Percentiles rank a stretch among this genome's conserved stretches.
Conservation (phyloP, 2,113 vertebrate genomes). For the Talpa occidentalis region DNA sequence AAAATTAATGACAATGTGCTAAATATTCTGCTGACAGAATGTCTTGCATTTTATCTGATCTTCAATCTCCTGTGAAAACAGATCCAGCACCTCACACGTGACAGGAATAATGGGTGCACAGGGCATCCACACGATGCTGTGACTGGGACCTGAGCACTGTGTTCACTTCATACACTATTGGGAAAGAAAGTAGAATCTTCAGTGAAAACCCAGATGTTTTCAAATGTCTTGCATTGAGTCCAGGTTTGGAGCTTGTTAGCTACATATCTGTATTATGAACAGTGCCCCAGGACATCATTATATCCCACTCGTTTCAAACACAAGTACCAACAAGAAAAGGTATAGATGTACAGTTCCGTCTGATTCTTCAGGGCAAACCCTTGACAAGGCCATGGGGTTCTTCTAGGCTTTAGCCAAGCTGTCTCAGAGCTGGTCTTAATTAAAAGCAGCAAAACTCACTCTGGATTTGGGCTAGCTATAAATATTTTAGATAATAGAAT, state of each 20-base stretch:
- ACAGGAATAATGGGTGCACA: background rate
- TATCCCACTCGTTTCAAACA: background rate
- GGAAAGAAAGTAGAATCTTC: background rate
- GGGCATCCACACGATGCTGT: background rate
- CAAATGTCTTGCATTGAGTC: background rate
- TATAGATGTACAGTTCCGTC: background rate
- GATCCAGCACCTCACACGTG: background rate
- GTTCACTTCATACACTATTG: background rate
- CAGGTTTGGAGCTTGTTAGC: background rate
- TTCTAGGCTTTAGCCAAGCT: background rate
- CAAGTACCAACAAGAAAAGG: background rate
- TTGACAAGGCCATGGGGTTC: background rate
- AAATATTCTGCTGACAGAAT: background rate
- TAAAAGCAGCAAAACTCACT: constrained; percentile 15
- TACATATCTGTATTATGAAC: background rate
- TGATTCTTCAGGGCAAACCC: background rate
- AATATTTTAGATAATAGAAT: constrained; percentile 38
- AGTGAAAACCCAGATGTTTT: background rate
- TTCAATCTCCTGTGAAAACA: background rate
- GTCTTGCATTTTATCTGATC: background rate
- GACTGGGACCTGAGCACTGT: background rate
- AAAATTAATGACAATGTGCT: constrained; percentile 18
- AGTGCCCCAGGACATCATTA: background rate
- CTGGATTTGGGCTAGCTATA: background rate
- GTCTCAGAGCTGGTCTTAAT: background rate